A percentile compares a stretch with the other conserved stretches of the same genome.
These are phyloP conservation scores for Nasonia oneida DNA, from an alignment of 2,888 invertebrate genomes.

Conservation along the genomic window DNA sequence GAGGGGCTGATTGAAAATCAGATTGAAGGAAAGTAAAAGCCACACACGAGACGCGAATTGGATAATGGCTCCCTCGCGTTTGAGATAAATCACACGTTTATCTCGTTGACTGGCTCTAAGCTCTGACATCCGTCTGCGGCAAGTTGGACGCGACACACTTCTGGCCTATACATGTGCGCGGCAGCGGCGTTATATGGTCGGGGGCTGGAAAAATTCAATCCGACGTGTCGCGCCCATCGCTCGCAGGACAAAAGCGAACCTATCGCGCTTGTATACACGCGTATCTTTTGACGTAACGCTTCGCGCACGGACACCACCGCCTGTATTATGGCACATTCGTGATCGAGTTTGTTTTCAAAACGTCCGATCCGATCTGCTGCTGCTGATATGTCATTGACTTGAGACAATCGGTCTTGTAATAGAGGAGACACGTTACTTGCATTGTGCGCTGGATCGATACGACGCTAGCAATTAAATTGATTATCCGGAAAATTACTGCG, in stretches of 20 bases:
- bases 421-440: background rate
- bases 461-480: slow-evolving; percentile 7
- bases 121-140: slow-evolving; percentile 47
- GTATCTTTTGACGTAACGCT: background rate
- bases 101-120: slow-evolving; percentile 30
- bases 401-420: background rate
- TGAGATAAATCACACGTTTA: slow-evolving; percentile 23
- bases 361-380: slow-evolving; percentile 26
- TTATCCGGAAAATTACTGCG: slow-evolving; percentile 25
- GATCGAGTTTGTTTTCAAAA: slow-evolving; percentile 39
- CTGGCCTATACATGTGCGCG: background rate
- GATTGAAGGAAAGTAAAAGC: slow-evolving; percentile 14
- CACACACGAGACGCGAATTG: background rate
- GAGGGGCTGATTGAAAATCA: background rate
- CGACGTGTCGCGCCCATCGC: slow-evolving; percentile 9
- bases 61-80: background rate
- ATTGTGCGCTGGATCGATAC: background rate
- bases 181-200: too few species aligned
- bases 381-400: slow-evolving; percentile 26
- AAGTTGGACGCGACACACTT: slow-evolving; percentile 44
- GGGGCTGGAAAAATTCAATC: slow-evolving; percentile 11
- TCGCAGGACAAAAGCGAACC: background rate
- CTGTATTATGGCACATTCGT: background rate
- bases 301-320: background rate
- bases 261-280: slow-evolving; percentile 3